phyloP scores from a whole-genome alignment of 2,888 invertebrate genomes.

The Seladonia tumulorum region DNA sequence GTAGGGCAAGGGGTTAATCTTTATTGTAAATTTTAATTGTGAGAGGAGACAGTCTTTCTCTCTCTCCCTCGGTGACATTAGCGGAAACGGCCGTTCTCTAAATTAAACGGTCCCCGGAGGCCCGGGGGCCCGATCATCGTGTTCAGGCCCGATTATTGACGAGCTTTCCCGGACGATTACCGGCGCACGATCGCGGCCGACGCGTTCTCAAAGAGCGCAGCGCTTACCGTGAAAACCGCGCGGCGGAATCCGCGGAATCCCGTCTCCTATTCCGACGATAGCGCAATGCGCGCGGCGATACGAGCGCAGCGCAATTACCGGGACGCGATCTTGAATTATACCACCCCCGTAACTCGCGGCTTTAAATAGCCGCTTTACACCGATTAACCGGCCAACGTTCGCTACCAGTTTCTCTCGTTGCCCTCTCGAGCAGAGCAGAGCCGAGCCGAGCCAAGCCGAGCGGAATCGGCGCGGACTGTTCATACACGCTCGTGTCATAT shows the following conservation, averaged over 20 bases:
- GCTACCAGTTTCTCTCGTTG: neutral
- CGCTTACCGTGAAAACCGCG: neutral
- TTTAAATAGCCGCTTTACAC: constrained; percentile 24
- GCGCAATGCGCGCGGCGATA: neutral
- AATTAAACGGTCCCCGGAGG: constrained; percentile 22
- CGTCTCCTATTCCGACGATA: constrained; percentile 9
- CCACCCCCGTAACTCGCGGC: constrained; percentile 29
- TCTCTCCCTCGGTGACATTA: no score
- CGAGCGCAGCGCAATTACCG: constrained; percentile 13
- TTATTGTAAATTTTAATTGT: no score
- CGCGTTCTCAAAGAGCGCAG: constrained; percentile 14
- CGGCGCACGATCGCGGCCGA: neutral
- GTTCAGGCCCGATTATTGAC: constrained; percentile 27
- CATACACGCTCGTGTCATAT: neutral
- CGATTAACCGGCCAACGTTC: constrained; percentile 11
- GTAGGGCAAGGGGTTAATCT: no score
- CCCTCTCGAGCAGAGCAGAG: neutral
- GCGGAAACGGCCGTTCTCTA: neutral
- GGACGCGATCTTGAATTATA: constrained; percentile 23
- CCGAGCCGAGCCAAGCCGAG: no score
- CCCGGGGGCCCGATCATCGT: constrained; percentile 18
- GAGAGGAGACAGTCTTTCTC: no score
- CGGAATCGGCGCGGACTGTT: neutral
- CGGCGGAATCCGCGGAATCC: constrained; percentile 10
- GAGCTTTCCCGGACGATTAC: constrained; percentile 26